Evolutionary conservation across 1,140 invertebrate genomes (phyloP), one percentile per base, ranked within the genome.

Genomic region (Hycleus cichorii): DNA sequence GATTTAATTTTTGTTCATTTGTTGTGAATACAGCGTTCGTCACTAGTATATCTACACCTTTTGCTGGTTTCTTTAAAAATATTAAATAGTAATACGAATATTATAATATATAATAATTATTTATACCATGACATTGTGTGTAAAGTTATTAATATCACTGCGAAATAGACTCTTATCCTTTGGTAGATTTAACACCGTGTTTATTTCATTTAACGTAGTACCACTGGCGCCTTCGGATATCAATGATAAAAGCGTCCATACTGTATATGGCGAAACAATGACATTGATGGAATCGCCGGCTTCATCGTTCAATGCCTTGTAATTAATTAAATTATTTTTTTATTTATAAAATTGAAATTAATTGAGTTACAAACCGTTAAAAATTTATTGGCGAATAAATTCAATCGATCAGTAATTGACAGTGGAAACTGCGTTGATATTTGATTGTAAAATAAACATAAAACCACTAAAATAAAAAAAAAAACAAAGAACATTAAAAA

Each of bases 221-320:
- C 64, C 74, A 0, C 56, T 38, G 0, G 79, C 76, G 1, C 78
- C 79, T 67, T 80, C 79, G 1, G 75, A 61, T 11, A 77, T 73
- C 0, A 80, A 75, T 12, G 76, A 74, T 10, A 80, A 57, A 1
- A 75, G 66, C 10, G 75, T 76, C 78, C 78, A 80, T 18, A 79
- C 69, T 2, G 77, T 79, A 10, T 78, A 73, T 1, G 79, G 78
- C 2, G 79, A 78, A 49, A 80, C 47, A 5, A 66, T 65, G 50
- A 72, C 48, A 58, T 72, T 72, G 38, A 63, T 18, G 8, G 53
- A 39, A 32, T 69, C 64, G 7, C 64, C 66, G n/a, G 43, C 59
- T 54, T 64, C 54, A 24, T 52, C 26, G 61, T 63, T 52, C 56
- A 24, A 49, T 59, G 48, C 3, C 38, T 38, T 27, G 50, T 32